Percentiles rank a stretch among this genome's conserved stretches.
Evolutionary conservation across 2,113 vertebrate genomes (phyloP).

Genomic region (Turnix velox): DNA sequence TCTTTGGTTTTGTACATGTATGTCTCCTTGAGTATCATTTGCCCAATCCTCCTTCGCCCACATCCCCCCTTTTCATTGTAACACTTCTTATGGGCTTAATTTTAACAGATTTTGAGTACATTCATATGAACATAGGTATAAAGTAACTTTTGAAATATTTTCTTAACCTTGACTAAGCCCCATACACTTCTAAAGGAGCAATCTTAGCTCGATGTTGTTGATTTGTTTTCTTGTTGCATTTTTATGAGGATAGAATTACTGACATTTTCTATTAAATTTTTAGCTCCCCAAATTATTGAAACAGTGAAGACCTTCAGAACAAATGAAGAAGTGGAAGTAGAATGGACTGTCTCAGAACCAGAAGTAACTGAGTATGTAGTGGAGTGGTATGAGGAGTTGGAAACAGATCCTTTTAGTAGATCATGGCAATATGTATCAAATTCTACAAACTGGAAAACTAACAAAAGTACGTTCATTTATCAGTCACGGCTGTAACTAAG

Average conservation of each 20-base stretch:
- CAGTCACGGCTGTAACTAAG: neutral
- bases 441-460: constrained; percentile 56
- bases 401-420: neutral
- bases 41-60: fast-evolving
- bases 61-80: neutral
- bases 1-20: neutral
- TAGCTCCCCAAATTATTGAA: constrained; percentile 46
- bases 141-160: neutral
- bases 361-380: constrained; percentile 53
- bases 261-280: neutral
- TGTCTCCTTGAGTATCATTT: neutral
- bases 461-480: constrained; percentile 60
- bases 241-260: neutral
- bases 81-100: neutral
- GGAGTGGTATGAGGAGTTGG: constrained; percentile 69
- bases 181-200: neutral
- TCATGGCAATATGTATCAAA: constrained; percentile 67
- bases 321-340: constrained; percentile 52
- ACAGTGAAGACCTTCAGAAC: neutral
- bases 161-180: neutral
- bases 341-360: constrained; percentile 44
- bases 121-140: neutral
- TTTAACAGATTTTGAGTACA: neutral
- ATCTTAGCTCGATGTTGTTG: neutral
- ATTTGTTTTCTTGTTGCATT: neutral